Base-by-base conservation (phyloP, 37 sponge, comb jelly and placozoan genomes). In the Aplysina aerophoba region DNA sequence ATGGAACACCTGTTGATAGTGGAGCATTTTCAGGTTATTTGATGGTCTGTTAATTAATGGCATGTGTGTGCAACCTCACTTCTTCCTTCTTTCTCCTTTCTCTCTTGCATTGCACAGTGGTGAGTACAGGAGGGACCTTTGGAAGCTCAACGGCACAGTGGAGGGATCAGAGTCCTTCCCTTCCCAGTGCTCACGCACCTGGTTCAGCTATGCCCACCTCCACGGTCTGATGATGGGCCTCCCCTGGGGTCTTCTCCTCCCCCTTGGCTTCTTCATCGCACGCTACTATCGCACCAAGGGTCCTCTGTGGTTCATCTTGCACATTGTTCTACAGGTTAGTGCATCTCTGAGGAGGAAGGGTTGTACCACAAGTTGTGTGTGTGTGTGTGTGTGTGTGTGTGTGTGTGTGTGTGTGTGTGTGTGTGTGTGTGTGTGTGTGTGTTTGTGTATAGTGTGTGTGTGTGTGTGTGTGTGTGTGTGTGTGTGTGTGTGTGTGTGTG, bases 171-270 rank as follows among this genome's bases (percentile, higher is more conserved):
- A 3, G 16, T 33, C 73, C 5, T 4, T 57, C 12, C 5, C 74
- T 31, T 40, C 35, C 2, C 57, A 34, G 27, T 93, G 94, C 59
- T 78, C 85, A 6, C 33, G 53, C 31, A 30, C 50, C 15, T 74
- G 50, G 27, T 88, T 90, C 74, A 85, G 82, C 60, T 81, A 53
- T 33, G 86, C 85, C 53, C 90, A 90, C 28, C 74, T 90, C 28
- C 94, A 93, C 67, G 94, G 94, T 1, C 36, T 85, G 59, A 24
- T 93, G 20, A 90, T 93, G 94, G 87, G 75, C 59, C 2, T 88
- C 16, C 91, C 91, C 44, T 93, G 88, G 88, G 94, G 90, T 13
- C 60, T 93, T 1, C 71, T 90, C 33, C 73, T 93, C 44, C 94
- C 90, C 4, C 67, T 88, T 11, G 94, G 94, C 22, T 73, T 77